Base-by-base conservation (phyloP, 2,888 invertebrate genomes). In the Acanthacorydalis orientalis region DNA sequence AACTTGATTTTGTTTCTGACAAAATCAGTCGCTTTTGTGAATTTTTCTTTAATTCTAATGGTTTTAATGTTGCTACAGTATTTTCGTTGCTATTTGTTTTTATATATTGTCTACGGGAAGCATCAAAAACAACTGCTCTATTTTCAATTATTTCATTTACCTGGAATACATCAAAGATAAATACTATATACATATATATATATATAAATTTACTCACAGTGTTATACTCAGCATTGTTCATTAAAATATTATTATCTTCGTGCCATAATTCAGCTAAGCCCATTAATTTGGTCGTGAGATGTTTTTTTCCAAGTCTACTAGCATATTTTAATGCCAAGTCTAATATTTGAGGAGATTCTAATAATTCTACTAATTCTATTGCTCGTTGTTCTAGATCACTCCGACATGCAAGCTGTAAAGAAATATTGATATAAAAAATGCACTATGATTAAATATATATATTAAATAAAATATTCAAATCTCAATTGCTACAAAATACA, bases 281-380 rank as follows among this genome's bases (percentile, higher is more conserved):
- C 1, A 73, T 71, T 31, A 93, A 68, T 60, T 83, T 83, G 54
- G 89, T 85, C 0, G 85, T 84, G 41, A 95, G 69, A 57, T 84
- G 80, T 55, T 78, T 75, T 55, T 81, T 78, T 23, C 86, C 81
- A 10, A 84, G 68, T 53, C 85, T 79, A 0, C 80, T 77, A 0
- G 92, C 88, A 65, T 92, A 95, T 61, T 87, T 89, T n/a, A 87
- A 80, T 1, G 90, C 91, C 35, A 91, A 68, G 51, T 84, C 83
- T 35, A 92, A 65, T 0, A 90, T 69, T 41, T 83, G 80, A 2
- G 80, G 77, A 57, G 84, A 83, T 16, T 80, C 78, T 16, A 93
- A 74, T 55, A 90, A 70, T 58, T 86, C 81, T 63, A 90, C 84
- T 14, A 93, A 69, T 64, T 95, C 93, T 43, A 88, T 67, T 0